Evolutionary conservation across 2,888 invertebrate species (phyloP).

Genomic region (Strigamia transsilvanica): DNA sequence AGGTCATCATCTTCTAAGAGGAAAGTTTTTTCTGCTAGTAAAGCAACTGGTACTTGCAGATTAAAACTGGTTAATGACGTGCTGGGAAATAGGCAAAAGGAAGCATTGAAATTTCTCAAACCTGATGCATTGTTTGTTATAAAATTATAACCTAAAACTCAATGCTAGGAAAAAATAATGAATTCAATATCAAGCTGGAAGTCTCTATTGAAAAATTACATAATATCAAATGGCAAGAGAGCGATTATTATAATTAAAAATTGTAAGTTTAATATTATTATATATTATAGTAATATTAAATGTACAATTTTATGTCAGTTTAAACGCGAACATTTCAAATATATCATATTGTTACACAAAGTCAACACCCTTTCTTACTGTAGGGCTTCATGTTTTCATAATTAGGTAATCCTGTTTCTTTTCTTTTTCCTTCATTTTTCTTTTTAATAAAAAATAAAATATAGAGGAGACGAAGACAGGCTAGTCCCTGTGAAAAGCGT

Average conservation of each 20-base stretch:
- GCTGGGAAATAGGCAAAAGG: slow-evolving; percentile 37
- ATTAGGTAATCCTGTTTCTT: slow-evolving; percentile 3
- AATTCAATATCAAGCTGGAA: not conserved
- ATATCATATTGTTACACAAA: not conserved
- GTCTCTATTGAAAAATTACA: slow-evolving; percentile 9
- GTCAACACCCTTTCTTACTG: not conserved
- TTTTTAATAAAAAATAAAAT: not conserved
- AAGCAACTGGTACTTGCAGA: slow-evolving; percentile 49
- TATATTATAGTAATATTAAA: too few relatives aligned
- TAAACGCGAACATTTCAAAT: too few relatives aligned
- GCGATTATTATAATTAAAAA: not conserved
- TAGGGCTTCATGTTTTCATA: not conserved
- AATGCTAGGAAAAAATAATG: slow-evolving; percentile 25
- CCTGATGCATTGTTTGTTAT: slow-evolving; percentile 43
- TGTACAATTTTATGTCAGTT: too few relatives aligned
- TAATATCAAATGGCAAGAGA: not conserved
- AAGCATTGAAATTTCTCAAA: slow-evolving; percentile 41
- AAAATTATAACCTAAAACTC: slow-evolving; percentile 39
- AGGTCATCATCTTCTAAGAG: slow-evolving; percentile 32
- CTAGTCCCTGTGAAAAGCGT: not conserved
- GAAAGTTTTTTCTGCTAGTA: slow-evolving; percentile 33
- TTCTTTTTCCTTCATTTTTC: too few relatives aligned
- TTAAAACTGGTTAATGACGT: slow-evolving; percentile 49
- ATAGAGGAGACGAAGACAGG: not conserved
- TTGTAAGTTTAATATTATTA: not conserved